Percentiles rank a stretch among this genome's conserved stretches.
phyloP scores from a whole-genome alignment of 2,113 vertebrate species.

The Triplophysa dalaica region DNA sequence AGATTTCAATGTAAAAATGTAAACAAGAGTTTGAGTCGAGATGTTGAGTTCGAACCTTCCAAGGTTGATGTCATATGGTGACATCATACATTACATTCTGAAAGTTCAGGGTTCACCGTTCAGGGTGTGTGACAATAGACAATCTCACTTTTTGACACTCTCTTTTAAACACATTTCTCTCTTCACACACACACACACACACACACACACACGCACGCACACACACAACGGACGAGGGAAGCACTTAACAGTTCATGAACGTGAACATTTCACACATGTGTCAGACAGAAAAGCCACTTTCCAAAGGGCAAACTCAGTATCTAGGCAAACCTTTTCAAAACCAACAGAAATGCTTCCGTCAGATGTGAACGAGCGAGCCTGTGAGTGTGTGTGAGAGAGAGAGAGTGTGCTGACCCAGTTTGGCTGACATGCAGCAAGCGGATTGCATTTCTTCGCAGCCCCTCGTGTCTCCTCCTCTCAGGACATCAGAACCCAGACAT shows the following conservation, averaged over 20 bases:
- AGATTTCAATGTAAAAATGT: too few relatives aligned
- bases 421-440: conserved; percentile 56
- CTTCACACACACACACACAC: too few relatives aligned
- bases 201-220: too few relatives aligned
- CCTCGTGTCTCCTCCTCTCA: conserved; percentile 27
- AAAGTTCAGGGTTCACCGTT: neutral
- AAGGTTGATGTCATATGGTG: neutral
- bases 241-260: conserved; percentile 32
- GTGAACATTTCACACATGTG: conserved; percentile 10
- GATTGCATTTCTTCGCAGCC: conserved; percentile 32
- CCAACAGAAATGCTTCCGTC: neutral
- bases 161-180: too few relatives aligned
- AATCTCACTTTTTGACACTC: neutral
- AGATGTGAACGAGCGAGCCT: conserved; percentile 25
- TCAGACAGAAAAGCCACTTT: conserved; percentile 12
- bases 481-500: conserved; percentile 5
- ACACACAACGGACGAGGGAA: neutral
- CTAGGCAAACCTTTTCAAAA: conserved; percentile 22
- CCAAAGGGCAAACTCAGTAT: conserved; percentile 24
- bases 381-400: neutral
- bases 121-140: too few relatives aligned
- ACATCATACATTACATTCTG: neutral
- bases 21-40: too few relatives aligned
- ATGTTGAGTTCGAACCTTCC: neutral
- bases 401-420: conserved; percentile 58